Evolutionary conservation across 2,797 vertebrate species (phyloP), one percentile per base, ranked within the genome.

Genomic region (Novumbra hubbsi): DNA sequence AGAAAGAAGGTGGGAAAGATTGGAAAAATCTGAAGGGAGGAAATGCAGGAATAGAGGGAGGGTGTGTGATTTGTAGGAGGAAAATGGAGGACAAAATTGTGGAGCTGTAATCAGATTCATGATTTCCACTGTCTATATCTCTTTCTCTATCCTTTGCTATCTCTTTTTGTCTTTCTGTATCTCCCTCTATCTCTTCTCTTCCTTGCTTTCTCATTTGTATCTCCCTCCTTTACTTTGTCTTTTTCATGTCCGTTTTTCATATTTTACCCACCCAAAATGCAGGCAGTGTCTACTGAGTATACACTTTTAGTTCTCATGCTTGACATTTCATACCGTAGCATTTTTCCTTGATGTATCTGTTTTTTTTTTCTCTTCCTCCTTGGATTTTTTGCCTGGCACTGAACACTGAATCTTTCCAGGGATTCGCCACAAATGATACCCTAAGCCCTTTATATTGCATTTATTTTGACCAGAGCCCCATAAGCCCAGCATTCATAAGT

Each of bases 51-150:
- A 64, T 12, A 28, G 24, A 63, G 15, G 12, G 24, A 63, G 24
- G 62, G 62, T 11, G 4, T 11, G 11, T 27, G 62, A 64, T 24
- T 27, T 27, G 27, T 12, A 73, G 11, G 32, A 38, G 41, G 57
- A 30, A 55, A 34, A 66, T 27, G 49, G 57, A 68, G 57, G 71
- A 55, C 19, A 49, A 55, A 34, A 62, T 62, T 62, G 57, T 78
- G 63, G 16, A 74, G 49, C 52, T 21, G n/a, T 24, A 24, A 45
- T 45, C 41, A 4, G 7, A 57, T 57, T n/a, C 2, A 21, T 1
- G 21, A 21, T 24, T 24, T 57, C 21, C 52, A 57, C 34, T 12
- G 48, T 72, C 52, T 45, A 49, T 76, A 55, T 75, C 66, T 73
- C 68, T 79, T 50, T 55, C 55, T 3, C 63, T 67, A 28, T 65